Conservation (phyloP, 1,140 invertebrate species). For the Muscidifurax raptorellus region DNA sequence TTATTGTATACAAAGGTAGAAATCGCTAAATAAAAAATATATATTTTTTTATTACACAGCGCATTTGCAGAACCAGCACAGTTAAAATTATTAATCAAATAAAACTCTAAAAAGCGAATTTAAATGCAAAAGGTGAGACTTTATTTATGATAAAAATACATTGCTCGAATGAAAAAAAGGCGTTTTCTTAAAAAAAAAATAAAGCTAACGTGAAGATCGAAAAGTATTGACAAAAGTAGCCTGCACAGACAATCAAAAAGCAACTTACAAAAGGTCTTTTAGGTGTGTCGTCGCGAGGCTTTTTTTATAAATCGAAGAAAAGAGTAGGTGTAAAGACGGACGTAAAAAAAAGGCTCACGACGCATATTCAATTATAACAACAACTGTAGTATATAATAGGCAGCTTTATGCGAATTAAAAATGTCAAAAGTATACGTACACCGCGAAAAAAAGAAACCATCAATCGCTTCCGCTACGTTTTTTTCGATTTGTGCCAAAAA, state of each 20-base stretch:
- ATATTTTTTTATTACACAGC: constrained; percentile 20
- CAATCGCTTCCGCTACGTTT: constrained; percentile 18
- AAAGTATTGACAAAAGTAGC: neutral
- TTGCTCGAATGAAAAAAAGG: constrained; percentile 2
- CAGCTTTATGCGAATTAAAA: neutral
- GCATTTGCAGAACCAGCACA: neutral
- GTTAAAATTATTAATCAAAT: neutral
- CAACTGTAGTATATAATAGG: neutral
- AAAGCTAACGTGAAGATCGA: neutral
- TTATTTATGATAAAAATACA: neutral
- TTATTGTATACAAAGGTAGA: neutral
- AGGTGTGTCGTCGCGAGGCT: neutral
- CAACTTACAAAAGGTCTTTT: constrained; percentile 5
- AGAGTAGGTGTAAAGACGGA: neutral
- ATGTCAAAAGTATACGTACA: neutral
- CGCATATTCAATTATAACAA: neutral
- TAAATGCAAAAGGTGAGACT: neutral
- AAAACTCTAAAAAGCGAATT: neutral
- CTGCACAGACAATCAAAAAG: constrained; percentile 47
- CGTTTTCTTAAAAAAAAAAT: neutral
- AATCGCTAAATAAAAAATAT: neutral
- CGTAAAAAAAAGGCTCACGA: neutral
- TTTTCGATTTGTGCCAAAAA: constrained; percentile 43
- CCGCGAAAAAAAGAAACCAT: neutral
- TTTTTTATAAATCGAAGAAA: neutral